Evolutionary conservation across 2,888 invertebrate genomes (phyloP).

Genomic region (Chrysomela aeneicollis): DNA sequence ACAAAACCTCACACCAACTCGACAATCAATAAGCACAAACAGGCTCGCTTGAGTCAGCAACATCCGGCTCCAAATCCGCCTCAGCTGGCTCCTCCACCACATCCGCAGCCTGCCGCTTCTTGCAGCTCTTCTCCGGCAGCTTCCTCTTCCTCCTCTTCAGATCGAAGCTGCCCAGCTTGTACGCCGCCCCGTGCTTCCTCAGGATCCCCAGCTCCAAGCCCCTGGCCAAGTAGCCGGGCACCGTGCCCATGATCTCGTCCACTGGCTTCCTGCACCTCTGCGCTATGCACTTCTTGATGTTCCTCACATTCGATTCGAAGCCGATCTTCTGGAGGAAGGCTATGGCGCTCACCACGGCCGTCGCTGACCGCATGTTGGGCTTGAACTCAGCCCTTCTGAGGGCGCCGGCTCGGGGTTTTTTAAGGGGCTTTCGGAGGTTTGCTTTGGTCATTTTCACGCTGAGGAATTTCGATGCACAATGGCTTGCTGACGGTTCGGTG

Average conservation of each 20-base stretch:
- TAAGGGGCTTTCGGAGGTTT: not conserved
- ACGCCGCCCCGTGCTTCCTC: constrained; percentile 36
- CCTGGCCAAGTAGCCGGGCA: constrained; percentile 39
- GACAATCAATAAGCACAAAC: not conserved
- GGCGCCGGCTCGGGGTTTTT: not conserved
- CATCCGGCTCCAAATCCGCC: no score
- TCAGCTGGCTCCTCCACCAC: not conserved
- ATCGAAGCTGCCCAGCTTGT: constrained; percentile 38
- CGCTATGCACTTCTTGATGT: constrained; percentile 41
- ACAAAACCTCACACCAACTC: not conserved
- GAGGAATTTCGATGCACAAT: not conserved
- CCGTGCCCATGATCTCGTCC: constrained; percentile 25
- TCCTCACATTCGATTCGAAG: constrained; percentile 32
- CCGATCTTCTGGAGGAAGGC: constrained; percentile 43
- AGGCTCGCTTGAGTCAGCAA: not conserved
- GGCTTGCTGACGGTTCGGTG: not conserved
- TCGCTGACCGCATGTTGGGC: constrained; percentile 41
- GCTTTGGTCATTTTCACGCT: not conserved
- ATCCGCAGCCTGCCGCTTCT: not conserved
- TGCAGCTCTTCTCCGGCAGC: constrained; percentile 8
- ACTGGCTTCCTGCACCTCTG: constrained; percentile 37
- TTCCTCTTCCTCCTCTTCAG: constrained; percentile 30
- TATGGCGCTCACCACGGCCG: constrained; percentile 41
- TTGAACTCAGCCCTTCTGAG: constrained; percentile 32
- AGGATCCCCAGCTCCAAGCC: constrained; percentile 45